These are phyloP conservation scores for Diplosoma virens DNA, from an alignment of 23 tunicate genomes.

Conservation along the genomic window DNA sequence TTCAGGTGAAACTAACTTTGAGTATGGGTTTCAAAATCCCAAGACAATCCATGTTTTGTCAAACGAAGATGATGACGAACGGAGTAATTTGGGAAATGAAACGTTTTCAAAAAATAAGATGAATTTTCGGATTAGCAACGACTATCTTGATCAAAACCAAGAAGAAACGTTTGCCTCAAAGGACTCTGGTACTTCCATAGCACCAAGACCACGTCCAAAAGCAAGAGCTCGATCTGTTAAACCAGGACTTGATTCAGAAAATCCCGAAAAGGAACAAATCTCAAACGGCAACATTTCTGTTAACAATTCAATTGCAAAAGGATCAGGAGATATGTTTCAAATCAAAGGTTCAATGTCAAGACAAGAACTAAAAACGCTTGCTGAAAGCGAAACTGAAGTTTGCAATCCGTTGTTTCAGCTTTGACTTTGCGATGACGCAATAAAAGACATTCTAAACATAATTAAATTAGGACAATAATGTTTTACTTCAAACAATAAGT, in stretches of 20 bases:
- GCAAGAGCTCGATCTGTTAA: slow-evolving; percentile 9
- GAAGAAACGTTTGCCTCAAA: background rate
- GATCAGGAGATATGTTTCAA: too few species aligned
- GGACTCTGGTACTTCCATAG: background rate
- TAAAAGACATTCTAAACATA: too few species aligned
- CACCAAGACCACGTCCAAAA: slow-evolving; percentile 47
- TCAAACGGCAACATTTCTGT: background rate
- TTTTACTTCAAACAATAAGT: too few species aligned
- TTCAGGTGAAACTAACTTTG: background rate
- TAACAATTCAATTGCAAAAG: background rate
- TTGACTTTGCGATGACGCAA: too few species aligned
- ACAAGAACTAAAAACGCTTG: slow-evolving; percentile 25
- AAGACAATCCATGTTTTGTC: background rate
- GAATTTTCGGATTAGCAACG: background rate
- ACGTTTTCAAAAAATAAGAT: background rate
- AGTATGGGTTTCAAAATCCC: background rate
- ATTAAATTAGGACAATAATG: too few species aligned
- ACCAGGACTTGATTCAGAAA: background rate
- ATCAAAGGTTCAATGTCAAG: slow-evolving; percentile 33
- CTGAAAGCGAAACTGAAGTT: slow-evolving; percentile 29
- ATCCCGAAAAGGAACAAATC: background rate
- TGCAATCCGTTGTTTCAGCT: slow-evolving; percentile 50
- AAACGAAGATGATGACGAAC: slow-evolving; percentile 15
- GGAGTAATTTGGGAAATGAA: background rate
- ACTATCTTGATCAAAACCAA: background rate